These are phyloP conservation scores for Tenrec ecaudatus DNA, from an alignment of 2,113 vertebrate genomes.

Conservation along the genomic window DNA sequence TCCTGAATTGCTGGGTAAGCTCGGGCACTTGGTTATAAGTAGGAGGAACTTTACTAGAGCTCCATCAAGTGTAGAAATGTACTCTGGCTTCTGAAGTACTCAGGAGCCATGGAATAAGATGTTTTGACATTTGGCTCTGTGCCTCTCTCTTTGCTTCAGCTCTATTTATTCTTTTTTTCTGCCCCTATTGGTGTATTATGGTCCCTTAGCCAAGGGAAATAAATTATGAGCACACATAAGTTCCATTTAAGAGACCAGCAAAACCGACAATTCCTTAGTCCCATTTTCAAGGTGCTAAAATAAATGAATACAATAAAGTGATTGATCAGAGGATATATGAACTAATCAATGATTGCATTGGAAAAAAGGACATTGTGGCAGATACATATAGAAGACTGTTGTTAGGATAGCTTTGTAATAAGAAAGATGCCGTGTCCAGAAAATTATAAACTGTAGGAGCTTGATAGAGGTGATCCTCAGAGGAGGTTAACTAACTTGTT, in stretches of 20 bases:
- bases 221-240: background rate
- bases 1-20: background rate
- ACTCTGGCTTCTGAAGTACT: background rate
- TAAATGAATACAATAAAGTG: background rate
- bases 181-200: background rate
- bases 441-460: background rate
- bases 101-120: background rate
- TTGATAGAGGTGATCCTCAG: background rate
- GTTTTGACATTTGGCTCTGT: background rate
- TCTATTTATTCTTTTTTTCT: background rate
- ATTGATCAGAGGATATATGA: background rate
- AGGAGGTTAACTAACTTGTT: constrained; percentile 20
- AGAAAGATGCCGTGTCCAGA: background rate
- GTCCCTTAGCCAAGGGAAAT: background rate
- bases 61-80: background rate
- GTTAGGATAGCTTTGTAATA: background rate
- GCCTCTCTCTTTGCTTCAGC: background rate
- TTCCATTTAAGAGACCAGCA: background rate
- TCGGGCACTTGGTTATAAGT: background rate
- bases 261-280: background rate
- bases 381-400: background rate
- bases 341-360: background rate
- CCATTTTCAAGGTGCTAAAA: background rate
- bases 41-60: background rate
- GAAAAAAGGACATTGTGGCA: background rate